Percentiles rank a stretch among this genome's conserved stretches.
Conservation (phyloP, 1,140 invertebrate genomes). For the Ephestia elutella region DNA sequence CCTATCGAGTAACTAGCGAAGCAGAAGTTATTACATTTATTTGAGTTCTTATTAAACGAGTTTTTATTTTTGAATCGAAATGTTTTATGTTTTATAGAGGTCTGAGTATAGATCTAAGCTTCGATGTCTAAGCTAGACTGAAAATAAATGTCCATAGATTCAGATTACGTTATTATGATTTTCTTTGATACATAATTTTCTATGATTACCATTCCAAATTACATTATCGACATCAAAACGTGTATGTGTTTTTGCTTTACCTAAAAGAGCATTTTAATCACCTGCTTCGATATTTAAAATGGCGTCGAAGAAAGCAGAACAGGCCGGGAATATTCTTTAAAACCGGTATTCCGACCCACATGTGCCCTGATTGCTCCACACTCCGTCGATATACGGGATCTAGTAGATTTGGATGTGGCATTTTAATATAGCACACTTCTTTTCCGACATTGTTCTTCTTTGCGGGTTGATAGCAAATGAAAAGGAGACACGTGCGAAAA, state of each 20-base stretch:
- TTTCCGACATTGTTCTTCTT: too few relatives aligned
- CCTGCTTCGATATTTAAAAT: neutral
- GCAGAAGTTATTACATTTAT: neutral
- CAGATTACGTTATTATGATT: too few relatives aligned
- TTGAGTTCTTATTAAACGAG: neutral
- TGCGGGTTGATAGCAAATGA: too few relatives aligned
- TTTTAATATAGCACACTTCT: neutral
- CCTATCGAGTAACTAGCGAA: neutral
- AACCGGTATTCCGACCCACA: constrained; percentile 13
- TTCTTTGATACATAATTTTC: too few relatives aligned
- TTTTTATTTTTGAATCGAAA: too few relatives aligned
- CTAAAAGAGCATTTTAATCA: neutral
- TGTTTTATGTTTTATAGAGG: too few relatives aligned
- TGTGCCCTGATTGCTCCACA: constrained; percentile 13
- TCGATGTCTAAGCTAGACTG: too few relatives aligned
- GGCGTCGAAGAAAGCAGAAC: neutral
- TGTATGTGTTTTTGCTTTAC: neutral
- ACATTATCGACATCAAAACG: too few relatives aligned
- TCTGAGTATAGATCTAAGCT: too few relatives aligned
- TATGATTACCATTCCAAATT: too few relatives aligned
- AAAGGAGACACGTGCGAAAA: too few relatives aligned
- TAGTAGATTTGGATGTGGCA: neutral
- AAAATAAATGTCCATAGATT: too few relatives aligned
- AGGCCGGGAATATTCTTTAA: constrained; percentile 11
- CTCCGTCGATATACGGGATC: neutral